Evolutionary conservation across 2,113 vertebrate species (phyloP), one percentile per base, ranked within the genome.

Genomic region (Herpailurus yagouaroundi): DNA sequence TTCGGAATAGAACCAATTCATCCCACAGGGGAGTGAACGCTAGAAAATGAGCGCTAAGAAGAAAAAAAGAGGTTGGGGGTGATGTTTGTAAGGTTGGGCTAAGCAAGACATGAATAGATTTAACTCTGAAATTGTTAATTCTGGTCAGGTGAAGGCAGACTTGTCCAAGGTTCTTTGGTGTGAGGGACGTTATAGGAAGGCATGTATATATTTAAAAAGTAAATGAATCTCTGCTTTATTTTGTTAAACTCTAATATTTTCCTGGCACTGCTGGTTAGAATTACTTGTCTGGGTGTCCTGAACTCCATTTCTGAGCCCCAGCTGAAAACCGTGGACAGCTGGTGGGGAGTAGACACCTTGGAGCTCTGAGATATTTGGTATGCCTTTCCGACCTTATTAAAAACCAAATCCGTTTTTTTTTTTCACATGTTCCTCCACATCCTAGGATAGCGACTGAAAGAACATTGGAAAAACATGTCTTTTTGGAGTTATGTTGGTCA

Each of bases 281-380:
- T 97, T 94, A 95, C 93, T 98, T 96, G 96, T 98, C 97, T 95
- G 96, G 97, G 93, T 97, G 93, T 97, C 95, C n/a, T 95, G 90
- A 91, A 86, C 94, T 97, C 68, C 94, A 68, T 95, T 96, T 94
- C 73, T 77, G 93, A 97, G 96, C 71, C 93, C 77, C 92, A 97
- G 91, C 96, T 97, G 95, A 97, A 96, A 95, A 93, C 52, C 13
- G 27, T 73, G 94, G 57, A 92, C 94, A 97, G 92, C 95, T 98
- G 90, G 93, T 15, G 66, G 84, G 57, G 84, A 92, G 90, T 21
- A 86, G 92, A 96, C 66, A 97, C 92, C 92, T 97, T 85, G 89
- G 97, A 95, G 95, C 85, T 91, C 66, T 0, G 71, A 97, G 92
- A 91, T 96, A 68, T 89, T 96, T 96, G 68, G 55, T 90, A 66